Percentiles rank a stretch among this genome's conserved stretches.
Conservation (phyloP, 2,113 vertebrate species). For the Psilopogon haemacephalus region DNA sequence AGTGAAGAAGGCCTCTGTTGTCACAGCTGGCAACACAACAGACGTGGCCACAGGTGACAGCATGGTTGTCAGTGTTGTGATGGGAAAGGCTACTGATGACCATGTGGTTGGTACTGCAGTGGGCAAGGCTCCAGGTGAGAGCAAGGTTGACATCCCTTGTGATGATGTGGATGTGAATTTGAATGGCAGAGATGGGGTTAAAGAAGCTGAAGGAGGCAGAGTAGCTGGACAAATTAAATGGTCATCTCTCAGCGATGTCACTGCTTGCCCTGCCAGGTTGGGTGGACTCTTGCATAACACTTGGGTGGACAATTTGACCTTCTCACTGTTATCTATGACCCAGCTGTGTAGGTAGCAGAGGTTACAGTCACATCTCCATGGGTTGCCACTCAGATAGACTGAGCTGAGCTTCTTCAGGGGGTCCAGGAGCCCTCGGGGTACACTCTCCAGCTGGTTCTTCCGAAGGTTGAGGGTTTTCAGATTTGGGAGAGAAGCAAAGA, state of each 20-base stretch:
- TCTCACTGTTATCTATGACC: constrained; percentile 58
- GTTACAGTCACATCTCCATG: constrained; percentile 85
- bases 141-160: not conserved
- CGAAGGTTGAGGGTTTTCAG: constrained; percentile 70
- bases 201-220: not conserved
- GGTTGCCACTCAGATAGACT: constrained; percentile 75
- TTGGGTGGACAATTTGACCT: constrained; percentile 2
- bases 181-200: not conserved
- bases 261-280: constrained; percentile 45
- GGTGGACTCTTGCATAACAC: constrained; percentile 70
- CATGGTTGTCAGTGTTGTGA: not conserved
- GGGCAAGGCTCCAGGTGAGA: not conserved
- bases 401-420: constrained; percentile 63
- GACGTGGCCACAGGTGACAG: not conserved
- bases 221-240: constrained; percentile 69
- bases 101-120: not conserved
- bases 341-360: constrained; percentile 69
- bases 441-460: constrained; percentile 63
- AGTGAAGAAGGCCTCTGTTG: accelerated
- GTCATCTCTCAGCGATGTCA: constrained; percentile 52
- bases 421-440: constrained; percentile 66
- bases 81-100: not conserved
- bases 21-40: not conserved
- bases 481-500: constrained; percentile 66
- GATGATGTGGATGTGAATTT: not conserved